Evolutionary conservation across 2,113 vertebrate species (phyloP).

Genomic region (Jacana jacana): DNA sequence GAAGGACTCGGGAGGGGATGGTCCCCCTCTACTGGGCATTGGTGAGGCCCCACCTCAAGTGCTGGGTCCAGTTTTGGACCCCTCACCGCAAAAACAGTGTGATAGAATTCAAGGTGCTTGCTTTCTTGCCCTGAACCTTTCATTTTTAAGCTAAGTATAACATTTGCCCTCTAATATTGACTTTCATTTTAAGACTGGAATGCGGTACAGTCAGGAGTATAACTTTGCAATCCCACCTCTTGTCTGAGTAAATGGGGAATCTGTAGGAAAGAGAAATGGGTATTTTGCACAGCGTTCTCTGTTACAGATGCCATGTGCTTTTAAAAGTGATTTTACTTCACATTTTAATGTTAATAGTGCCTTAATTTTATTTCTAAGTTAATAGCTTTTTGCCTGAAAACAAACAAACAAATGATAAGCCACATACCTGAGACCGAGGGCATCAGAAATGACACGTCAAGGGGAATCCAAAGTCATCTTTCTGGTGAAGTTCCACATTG

Average conservation of each 20-base stretch:
- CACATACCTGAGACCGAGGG: constrained; percentile 12
- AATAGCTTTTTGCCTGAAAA: background rate
- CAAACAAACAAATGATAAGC: background rate
- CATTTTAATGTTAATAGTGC: background rate
- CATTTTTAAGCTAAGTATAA: background rate
- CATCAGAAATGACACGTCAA: background rate
- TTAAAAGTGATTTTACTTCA: background rate
- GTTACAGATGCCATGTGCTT: background rate
- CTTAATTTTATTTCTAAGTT: background rate
- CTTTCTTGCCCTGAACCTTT: background rate
- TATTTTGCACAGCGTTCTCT: background rate
- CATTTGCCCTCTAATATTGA: background rate
- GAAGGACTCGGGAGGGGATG: no score
- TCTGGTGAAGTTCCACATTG: background rate
- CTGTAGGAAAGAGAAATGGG: background rate
- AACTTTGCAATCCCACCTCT: background rate
- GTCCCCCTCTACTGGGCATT: no score
- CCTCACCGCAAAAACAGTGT: background rate
- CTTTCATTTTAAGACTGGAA: background rate
- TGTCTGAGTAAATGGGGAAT: background rate
- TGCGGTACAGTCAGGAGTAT: background rate
- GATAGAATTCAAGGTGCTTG: background rate
- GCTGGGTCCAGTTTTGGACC: no score
- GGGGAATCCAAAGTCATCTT: background rate
- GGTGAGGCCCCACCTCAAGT: no score